These are phyloP conservation scores for Cryptotis parvus DNA, from an alignment of 2,113 vertebrate species.

Conservation along the genomic window DNA sequence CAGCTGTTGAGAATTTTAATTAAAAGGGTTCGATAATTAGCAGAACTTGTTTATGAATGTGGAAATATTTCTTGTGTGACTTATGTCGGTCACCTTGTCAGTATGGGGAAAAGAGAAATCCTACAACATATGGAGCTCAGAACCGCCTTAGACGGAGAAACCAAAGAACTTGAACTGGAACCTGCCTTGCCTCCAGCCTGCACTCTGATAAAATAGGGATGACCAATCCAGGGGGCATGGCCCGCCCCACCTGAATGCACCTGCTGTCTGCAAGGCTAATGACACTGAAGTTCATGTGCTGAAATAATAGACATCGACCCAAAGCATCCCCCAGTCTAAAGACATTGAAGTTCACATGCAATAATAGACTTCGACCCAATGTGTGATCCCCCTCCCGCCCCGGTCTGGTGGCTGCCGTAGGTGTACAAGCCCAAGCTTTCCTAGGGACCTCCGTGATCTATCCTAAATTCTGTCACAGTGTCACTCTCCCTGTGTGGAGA, in stretches of 20 bases:
- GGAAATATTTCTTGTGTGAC: constrained; percentile 63
- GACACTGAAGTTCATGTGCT: neutral
- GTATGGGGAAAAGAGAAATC: neutral
- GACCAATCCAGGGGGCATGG: neutral
- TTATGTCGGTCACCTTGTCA: constrained; percentile 77
- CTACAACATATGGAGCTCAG: constrained; percentile 32
- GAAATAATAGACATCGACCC: too few species aligned
- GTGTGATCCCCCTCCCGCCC: too few species aligned
- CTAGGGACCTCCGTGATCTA: too few species aligned
- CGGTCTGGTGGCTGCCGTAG: too few species aligned
- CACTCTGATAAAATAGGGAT: neutral
- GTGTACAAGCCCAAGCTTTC: too few species aligned
- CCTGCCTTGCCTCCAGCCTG: neutral
- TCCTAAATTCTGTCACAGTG: too few species aligned
- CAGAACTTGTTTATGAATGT: constrained; percentile 71
- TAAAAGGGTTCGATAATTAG: constrained; percentile 76
- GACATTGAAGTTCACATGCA: too few species aligned
- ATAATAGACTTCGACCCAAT: too few species aligned
- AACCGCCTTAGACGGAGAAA: neutral
- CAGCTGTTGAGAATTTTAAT: constrained; percentile 80
- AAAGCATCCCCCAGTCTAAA: too few species aligned
- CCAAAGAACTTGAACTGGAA: neutral
- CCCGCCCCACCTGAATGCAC: neutral
- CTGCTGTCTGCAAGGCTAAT: neutral
- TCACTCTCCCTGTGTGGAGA: too few species aligned